These are phyloP conservation scores for Limulus polyphemus DNA, from an alignment of 2,888 invertebrate species.

Conservation along the genomic window DNA sequence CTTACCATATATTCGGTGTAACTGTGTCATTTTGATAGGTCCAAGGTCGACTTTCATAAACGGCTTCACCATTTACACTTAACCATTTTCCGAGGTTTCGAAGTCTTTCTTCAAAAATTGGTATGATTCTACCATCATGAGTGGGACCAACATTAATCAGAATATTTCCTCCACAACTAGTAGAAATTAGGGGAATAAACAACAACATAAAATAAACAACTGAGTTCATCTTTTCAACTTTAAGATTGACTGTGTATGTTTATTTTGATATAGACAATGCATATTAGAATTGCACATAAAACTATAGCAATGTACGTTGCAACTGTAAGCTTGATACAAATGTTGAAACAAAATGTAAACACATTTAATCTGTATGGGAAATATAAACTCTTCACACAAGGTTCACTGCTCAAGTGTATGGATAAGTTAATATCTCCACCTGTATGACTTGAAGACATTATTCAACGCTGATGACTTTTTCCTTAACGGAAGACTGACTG, in stretches of 20 bases:
- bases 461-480: too few relatives aligned
- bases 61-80: slow-evolving; percentile 38
- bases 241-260: neutral
- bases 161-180: slow-evolving; percentile 39
- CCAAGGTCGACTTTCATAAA: slow-evolving; percentile 37
- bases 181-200: neutral
- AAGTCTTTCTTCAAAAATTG: slow-evolving; percentile 38
- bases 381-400: too few relatives aligned
- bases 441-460: too few relatives aligned
- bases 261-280: neutral
- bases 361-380: too few relatives aligned
- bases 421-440: too few relatives aligned
- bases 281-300: neutral
- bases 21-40: slow-evolving; percentile 37
- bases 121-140: slow-evolving; percentile 36
- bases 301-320: neutral
- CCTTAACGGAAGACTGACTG: too few relatives aligned
- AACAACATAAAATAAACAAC: neutral
- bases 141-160: slow-evolving; percentile 40
- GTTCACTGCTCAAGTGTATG: too few relatives aligned
- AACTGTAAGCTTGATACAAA: too few relatives aligned
- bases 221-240: neutral
- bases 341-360: too few relatives aligned
- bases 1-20: slow-evolving; percentile 36
- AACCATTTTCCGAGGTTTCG: slow-evolving; percentile 37